A percentile compares a stretch with the other conserved stretches of the same genome.
These are phyloP conservation scores for Resseliella maxima DNA, from an alignment of 2,888 invertebrate species.

Conservation along the genomic window DNA sequence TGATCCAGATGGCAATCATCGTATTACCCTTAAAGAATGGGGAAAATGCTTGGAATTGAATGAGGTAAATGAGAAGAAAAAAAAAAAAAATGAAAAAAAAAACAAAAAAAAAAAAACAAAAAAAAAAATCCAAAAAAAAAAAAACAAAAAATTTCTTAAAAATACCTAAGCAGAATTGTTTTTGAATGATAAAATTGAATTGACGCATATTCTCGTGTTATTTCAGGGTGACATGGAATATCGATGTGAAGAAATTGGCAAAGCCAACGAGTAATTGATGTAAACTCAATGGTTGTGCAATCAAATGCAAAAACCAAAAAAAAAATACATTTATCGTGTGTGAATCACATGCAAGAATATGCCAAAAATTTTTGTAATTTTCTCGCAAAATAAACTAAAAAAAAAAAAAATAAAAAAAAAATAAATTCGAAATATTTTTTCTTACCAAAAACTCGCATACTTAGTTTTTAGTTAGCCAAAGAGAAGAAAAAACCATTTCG, in stretches of 20 bases:
- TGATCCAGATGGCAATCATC: conserved; percentile 89
- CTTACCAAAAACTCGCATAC: no score
- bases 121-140: no score
- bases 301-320: no score
- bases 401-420: background rate
- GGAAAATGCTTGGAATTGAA: conserved; percentile 86
- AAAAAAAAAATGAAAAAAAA: no score
- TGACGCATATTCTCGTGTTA: conserved; percentile 60
- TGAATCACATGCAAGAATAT: background rate
- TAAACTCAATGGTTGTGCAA: no score
- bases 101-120: no score
- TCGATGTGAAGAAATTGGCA: conserved; percentile 80
- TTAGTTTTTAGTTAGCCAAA: no score
- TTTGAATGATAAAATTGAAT: background rate
- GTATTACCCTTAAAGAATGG: conserved; percentile 93
- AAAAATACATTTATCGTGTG: background rate
- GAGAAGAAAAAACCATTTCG: no score
- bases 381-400: background rate
- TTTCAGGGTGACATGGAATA: conserved; percentile 82
- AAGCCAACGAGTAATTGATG: conserved; percentile 62
- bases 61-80: no score
- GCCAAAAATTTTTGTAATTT: background rate
- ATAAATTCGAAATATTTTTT: no score
- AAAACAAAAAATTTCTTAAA: no score
- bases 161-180: no score